A percentile compares a stretch with the other conserved stretches of the same genome.
Conservation (phyloP, 2,113 vertebrate species). For the Bujurquina vittata region DNA sequence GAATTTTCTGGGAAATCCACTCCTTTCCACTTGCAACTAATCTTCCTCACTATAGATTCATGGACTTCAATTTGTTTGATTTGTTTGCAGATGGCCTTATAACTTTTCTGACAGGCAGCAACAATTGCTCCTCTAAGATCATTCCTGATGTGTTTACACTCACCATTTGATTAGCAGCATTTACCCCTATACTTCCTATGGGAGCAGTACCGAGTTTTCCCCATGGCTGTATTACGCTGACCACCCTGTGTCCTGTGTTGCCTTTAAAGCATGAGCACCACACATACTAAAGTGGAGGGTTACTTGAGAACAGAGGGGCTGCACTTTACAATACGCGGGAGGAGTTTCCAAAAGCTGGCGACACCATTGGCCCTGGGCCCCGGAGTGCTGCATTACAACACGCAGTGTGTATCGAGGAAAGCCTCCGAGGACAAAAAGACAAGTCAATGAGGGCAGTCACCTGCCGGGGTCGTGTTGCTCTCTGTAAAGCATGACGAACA, state of each 20-base stretch:
- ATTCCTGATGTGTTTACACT: too few relatives aligned
- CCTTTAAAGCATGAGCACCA: neutral
- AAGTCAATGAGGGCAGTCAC: neutral
- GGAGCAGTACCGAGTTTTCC: too few relatives aligned
- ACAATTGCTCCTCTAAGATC: too few relatives aligned
- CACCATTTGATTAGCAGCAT: too few relatives aligned
- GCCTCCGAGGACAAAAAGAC: neutral
- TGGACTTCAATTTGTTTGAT: too few relatives aligned
- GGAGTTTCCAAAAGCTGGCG: slow-evolving; percentile 63
- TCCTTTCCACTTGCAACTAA: neutral
- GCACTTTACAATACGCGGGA: slow-evolving; percentile 29
- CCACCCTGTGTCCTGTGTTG: too few relatives aligned
- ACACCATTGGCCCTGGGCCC: slow-evolving; percentile 63
- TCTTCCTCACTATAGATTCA: neutral
- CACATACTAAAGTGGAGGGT: neutral
- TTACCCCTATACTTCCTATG: too few relatives aligned
- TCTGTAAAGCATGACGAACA: slow-evolving; percentile 29
- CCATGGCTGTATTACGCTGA: too few relatives aligned
- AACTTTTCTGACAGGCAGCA: too few relatives aligned
- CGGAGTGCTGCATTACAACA: neutral
- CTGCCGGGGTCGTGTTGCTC: neutral
- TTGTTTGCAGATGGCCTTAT: too few relatives aligned
- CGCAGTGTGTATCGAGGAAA: neutral
- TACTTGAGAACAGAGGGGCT: slow-evolving; percentile 18
- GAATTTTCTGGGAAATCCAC: too few relatives aligned